Evolutionary conservation across 2,888 invertebrate species (phyloP).

Genomic region (Synanthedon tipuliformis): DNA sequence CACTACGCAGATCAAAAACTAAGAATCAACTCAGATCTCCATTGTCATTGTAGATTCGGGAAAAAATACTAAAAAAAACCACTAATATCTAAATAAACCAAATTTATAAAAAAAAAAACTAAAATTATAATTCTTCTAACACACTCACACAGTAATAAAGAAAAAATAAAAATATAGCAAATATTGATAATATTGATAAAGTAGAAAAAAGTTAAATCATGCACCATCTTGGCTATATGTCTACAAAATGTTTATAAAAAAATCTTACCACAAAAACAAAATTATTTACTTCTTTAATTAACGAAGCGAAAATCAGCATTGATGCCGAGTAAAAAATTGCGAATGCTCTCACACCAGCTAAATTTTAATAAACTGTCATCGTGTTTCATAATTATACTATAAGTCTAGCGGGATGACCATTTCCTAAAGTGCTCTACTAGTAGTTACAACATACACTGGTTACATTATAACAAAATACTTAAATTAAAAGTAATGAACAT

Average conservation of each 20-base stretch:
- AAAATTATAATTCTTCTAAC: conserved; percentile 64
- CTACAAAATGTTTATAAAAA: conserved; percentile 63
- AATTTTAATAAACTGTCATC: conserved; percentile 46
- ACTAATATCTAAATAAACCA: conserved; percentile 62
- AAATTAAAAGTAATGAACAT: conserved; percentile 63
- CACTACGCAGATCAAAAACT: conserved; percentile 57
- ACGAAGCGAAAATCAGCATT: too few species aligned
- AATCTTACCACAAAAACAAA: conserved; percentile 68
- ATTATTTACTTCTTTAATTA: conserved; percentile 11
- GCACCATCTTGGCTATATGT: conserved; percentile 60
- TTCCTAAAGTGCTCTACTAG: conserved; percentile 52
- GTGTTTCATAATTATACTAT: conserved; percentile 11
- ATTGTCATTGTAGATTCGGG: conserved; percentile 68
- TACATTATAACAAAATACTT: conserved; percentile 33
- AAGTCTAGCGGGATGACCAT: conserved; percentile 64
- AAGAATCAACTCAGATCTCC: conserved; percentile 68
- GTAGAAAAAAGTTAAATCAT: conserved; percentile 54
- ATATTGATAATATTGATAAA: conserved; percentile 61
- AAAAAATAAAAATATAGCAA: conserved; percentile 44
- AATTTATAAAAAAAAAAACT: conserved; percentile 59
- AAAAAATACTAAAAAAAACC: conserved; percentile 61
- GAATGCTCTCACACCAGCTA: conserved; percentile 28
- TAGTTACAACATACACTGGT: conserved; percentile 65
- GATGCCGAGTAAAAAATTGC: conserved; percentile 5
- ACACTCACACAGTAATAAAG: conserved; percentile 65